These are phyloP conservation scores for Pseudorhiza aurosa DNA, from an alignment of 30 jellyfish, hydroid and myxozoan species.

Conservation along the genomic window DNA sequence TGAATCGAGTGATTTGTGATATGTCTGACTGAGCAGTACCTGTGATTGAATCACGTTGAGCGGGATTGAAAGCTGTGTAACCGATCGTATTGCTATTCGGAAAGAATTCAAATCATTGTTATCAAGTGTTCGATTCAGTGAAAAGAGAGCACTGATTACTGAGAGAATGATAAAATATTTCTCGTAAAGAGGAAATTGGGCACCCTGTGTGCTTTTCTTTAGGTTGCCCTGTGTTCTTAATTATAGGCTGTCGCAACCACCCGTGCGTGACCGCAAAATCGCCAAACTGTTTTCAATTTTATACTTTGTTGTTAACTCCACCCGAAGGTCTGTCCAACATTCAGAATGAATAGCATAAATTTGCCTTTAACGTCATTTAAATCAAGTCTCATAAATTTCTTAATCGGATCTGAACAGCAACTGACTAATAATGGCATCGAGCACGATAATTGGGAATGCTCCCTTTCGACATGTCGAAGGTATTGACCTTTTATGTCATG, in stretches of 20 bases:
- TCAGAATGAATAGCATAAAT: too few species aligned
- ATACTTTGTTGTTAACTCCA: too few species aligned
- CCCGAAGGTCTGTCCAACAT: too few species aligned
- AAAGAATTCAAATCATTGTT: neutral
- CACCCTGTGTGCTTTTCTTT: too few species aligned
- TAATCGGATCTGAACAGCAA: too few species aligned
- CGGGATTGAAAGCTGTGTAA: neutral
- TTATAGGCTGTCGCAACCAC: slow-evolving; percentile 33
- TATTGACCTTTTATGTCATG: neutral
- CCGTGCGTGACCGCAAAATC: slow-evolving; percentile 66
- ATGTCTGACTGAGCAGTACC: too few species aligned
- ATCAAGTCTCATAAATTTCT: too few species aligned
- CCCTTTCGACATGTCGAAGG: slow-evolving; percentile 34
- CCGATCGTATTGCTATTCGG: neutral
- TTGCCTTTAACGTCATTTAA: too few species aligned
- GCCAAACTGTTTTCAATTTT: neutral
- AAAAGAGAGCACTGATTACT: neutral
- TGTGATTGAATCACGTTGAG: neutral
- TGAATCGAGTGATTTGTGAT: too few species aligned
- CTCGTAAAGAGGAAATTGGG: too few species aligned
- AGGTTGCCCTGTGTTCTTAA: neutral
- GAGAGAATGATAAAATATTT: too few species aligned
- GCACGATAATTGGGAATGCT: slow-evolving; percentile 10
- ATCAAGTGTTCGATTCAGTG: neutral
- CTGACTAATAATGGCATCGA: neutral